Base-by-base conservation (phyloP, 1,140 invertebrate genomes). In the Drosophila navojoa region DNA sequence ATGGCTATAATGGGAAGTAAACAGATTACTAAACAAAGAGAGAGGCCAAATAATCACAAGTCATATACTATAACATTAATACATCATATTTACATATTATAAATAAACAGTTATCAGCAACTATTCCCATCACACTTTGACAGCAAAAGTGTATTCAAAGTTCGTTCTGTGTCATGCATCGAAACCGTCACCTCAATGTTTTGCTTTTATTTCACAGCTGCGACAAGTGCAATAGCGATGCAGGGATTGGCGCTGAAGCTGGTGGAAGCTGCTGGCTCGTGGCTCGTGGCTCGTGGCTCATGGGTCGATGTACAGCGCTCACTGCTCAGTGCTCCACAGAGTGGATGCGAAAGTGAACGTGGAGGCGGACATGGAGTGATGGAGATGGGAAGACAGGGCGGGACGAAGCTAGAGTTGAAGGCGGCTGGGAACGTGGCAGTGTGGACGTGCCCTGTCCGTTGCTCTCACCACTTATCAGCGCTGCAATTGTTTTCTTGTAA, bases 401-500 rank as follows among this genome's bases (percentile, higher is more conserved):
- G 49, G 58, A 32, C 1, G 35, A 11, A 38, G 35, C 9, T 11
- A 6, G 10, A 38, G 35, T 15, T 55, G 22, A 50, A 61, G 19
- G 19, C 44, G 38, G 55, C 40, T 38, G 71, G 27, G 71, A 50
- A 61, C 11, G 19, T 58, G 38, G 55, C 40, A 27, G 71, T 27
- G 71, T 75, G 81, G 63, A 81, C 76, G 80, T 87, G 71, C 70
- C 64, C 62, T 86, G 77, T 78, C 82, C 74, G 54, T 67, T 66
- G 54, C 55, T 61, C 57, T 55, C 59, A 71, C 72, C 82, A 86
- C 82, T 86, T 86, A 86, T 86, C 82, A 86, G 76, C 69, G 44
- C 77, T 81, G 82, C 82, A 86, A 86, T 86, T 86, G 82, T 86
- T 86, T 86, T 86, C 82, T 86, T 86, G 82, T 86, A 86, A 87